These are phyloP conservation scores for Oscheius myriophilus DNA, from an alignment of 2,888 invertebrate genomes.

Conservation along the genomic window DNA sequence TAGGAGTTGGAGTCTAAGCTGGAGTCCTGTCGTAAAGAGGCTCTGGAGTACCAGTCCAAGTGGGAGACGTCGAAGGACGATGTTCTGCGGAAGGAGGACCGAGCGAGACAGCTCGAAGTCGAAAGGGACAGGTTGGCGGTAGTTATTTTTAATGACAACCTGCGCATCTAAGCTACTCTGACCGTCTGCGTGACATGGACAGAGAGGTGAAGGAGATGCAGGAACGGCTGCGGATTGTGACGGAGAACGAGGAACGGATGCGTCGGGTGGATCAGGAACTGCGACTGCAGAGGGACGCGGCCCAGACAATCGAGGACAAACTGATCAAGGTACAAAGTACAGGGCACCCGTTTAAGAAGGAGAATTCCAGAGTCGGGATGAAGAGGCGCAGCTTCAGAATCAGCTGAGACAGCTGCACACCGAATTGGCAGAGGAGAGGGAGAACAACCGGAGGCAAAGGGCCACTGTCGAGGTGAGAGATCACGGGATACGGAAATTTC, in stretches of 20 bases:
- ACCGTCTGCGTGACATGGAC: constrained; percentile 36
- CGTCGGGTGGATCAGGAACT: constrained; percentile 28
- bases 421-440: constrained; percentile 29
- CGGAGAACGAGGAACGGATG: constrained; percentile 23
- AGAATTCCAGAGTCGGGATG: constrained; percentile 19
- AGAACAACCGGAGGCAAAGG: not conserved
- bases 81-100: constrained; percentile 5
- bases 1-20: constrained; percentile 18
- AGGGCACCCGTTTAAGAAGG: not conserved
- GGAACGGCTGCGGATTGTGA: constrained; percentile 3
- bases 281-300: constrained; percentile 26
- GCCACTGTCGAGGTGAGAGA: not conserved
- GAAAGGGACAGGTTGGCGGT: constrained; percentile 31
- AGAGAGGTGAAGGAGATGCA: constrained; percentile 37
- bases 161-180: constrained; percentile 15
- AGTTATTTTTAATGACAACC: not conserved
- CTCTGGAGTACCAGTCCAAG: constrained; percentile 17
- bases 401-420: constrained; percentile 26
- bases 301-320: constrained; percentile 22
- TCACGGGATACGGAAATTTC: not conserved
- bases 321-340: constrained; percentile 11
- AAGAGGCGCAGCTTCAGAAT: constrained; percentile 13
- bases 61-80: constrained; percentile 20
- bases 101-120: constrained; percentile 15
- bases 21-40: constrained; percentile 14